Evolutionary conservation across 1,140 invertebrate species (phyloP).

Genomic region (Habropoda laboriosa): DNA sequence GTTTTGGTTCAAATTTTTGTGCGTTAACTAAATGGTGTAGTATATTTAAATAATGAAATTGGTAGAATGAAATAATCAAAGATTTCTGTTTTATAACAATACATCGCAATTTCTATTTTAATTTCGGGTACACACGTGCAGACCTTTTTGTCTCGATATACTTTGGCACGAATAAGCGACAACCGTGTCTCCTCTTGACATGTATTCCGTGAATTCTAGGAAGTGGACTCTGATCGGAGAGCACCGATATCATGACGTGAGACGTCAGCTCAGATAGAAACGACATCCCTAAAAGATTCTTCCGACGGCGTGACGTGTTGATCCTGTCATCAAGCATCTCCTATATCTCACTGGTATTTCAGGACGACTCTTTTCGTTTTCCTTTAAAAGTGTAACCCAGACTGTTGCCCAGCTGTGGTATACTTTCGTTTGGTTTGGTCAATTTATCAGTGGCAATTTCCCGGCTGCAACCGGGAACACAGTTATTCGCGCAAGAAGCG

Average conservation of each 20-base stretch:
- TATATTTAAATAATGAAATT: too few relatives aligned
- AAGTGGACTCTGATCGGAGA: slow-evolving; percentile 2
- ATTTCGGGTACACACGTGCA: background rate
- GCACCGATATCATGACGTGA: slow-evolving; percentile 50
- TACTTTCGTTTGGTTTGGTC: slow-evolving; percentile 35
- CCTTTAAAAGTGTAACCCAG: slow-evolving; percentile 54
- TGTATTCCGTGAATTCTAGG: background rate
- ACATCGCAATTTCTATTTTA: too few relatives aligned
- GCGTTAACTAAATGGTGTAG: too few relatives aligned
- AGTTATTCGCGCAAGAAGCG: slow-evolving; percentile 48
- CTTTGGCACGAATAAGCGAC: background rate
- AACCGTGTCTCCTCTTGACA: background rate
- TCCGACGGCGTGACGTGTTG: slow-evolving; percentile 41
- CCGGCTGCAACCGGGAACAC: slow-evolving; percentile 44
- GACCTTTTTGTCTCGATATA: background rate
- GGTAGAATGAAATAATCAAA: too few relatives aligned
- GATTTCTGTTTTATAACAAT: too few relatives aligned
- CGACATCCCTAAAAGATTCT: slow-evolving; percentile 48
- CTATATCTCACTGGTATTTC: slow-evolving; percentile 43
- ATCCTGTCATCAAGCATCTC: slow-evolving; percentile 40
- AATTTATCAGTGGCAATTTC: slow-evolving; percentile 70
- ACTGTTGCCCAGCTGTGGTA: background rate
- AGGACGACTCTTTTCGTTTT: slow-evolving; percentile 21
- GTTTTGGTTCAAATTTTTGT: too few relatives aligned
- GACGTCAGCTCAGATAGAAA: slow-evolving; percentile 47